Evolutionary conservation across 2,888 invertebrate species (phyloP), one percentile per base, ranked within the genome.

Genomic region (Embidobia sp.): DNA sequence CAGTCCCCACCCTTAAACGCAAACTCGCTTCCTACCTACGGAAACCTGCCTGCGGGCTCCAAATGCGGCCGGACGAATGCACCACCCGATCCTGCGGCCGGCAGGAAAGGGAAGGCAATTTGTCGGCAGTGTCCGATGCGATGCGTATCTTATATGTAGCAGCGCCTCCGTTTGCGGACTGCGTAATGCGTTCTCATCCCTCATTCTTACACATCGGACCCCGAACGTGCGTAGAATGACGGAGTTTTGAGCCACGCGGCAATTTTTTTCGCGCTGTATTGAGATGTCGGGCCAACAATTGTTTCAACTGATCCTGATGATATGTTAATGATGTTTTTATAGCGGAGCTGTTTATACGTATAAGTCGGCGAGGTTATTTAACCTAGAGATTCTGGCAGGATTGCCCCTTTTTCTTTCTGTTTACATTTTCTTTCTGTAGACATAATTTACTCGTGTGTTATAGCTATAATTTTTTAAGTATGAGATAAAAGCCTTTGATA

Each of bases 81-180:
- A 79, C 67, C 70, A 74, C 69, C 74, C 55, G 80, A 75, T 77
- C 74, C 57, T 64, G 76, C 64, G 73, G 49, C 35, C 73, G 63
- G 57, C 67, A 42, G 74, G 77, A 73, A 81, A 82, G 82, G 79
- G 79, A 78, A 80, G 80, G 84, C 84, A 85, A 86, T 87, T 87
- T 86, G 86, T 86, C 85, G 83, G 74, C 80, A 78, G 82, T 81
- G 81, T 79, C 69, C 83, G 83, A 81, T 79, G 81, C 84, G 85
- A 86, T 85, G 82, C 83, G 86, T 86, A 86, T 85, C 85, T 85
- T 82, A 80, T 67, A 51, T 57, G 63, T 31, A 80, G 82, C 84
- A 83, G 84, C 84, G 83, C 81, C 85, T 83, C 82, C 78, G 80
- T 83, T 83, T 82, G 81, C 85, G 82, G 81, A 81, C 82, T 82